These are phyloP conservation scores for Drosophila funebris DNA, from an alignment of 1,140 invertebrate species.

Conservation along the genomic window DNA sequence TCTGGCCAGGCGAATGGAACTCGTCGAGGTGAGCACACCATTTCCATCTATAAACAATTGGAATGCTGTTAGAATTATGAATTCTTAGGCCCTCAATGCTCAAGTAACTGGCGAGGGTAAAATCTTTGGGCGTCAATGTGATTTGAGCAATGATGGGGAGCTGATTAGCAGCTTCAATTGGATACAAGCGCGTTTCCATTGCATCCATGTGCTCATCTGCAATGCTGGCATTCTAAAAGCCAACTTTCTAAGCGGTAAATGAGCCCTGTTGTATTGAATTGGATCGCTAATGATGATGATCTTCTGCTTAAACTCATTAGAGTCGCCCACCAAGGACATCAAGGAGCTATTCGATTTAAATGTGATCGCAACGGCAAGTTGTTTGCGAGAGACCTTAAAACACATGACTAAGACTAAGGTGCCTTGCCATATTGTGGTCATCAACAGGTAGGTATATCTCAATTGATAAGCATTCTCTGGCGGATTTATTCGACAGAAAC, in stretches of 20 bases:
- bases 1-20: conserved; percentile 85
- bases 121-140: conserved; percentile 84
- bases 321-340: conserved; percentile 71
- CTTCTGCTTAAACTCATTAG: conserved; percentile 23
- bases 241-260: conserved; percentile 74
- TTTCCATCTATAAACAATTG: neutral
- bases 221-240: conserved; percentile 81
- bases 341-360: conserved; percentile 85
- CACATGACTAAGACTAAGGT: conserved; percentile 84
- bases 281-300: no score
- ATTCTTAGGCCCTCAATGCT: conserved; percentile 47
- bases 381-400: conserved; percentile 85
- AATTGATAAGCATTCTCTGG: no score
- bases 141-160: conserved; percentile 86
- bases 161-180: conserved; percentile 85
- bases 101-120: conserved; percentile 71
- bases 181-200: conserved; percentile 61
- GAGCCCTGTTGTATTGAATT: neutral
- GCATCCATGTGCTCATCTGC: conserved; percentile 73
- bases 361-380: conserved; percentile 85
- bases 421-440: conserved; percentile 82
- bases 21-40: conserved; percentile 84
- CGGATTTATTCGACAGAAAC: no score
- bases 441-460: conserved; percentile 78
- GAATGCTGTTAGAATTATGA: neutral